Base-by-base conservation (phyloP, 37 sponge, comb jelly and placozoan species). In the Trichoplax adhaerens region DNA sequence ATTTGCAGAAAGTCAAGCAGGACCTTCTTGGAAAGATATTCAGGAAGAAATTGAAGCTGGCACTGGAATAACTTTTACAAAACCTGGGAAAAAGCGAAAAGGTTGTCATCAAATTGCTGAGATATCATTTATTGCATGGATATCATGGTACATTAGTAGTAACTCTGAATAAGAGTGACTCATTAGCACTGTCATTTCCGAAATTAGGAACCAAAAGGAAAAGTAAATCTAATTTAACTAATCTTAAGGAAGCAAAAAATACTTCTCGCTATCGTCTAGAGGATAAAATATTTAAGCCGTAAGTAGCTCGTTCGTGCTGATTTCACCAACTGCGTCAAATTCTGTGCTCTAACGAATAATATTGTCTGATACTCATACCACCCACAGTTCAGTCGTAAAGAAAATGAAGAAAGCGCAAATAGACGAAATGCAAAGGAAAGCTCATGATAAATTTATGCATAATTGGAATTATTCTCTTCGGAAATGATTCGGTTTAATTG, bases 391-490 rank as follows among this genome's bases (percentile, higher is more conserved):
- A 8, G 29, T 74, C 68, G 51, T 83, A 80, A 73, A 68, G 62
- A 69, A 80, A 52, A 80, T 88, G 47, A 82, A 81, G 0, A 64
- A 75, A 0, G 62, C 59, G 53, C 12, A 82, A 69, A 75, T 79
- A 58, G 57, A 48, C 2, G 57, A 66, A 0, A 66, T 69, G 4
- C 61, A 58, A 1, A 77, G 68, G 54, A 73, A 58, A 49, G 71
- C 57, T 56, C 61, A 69, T 50, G 79, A 81, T 62, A 88, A 84
- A 79, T 88, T 88, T 78, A 78, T 73, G 50, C 56, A 81, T 73
- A 80, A 75, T 53, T 88, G 79, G 49, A 88, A 88, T 64, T 88
- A 88, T 75, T 29, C 29, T 29, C 29, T 29, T 29, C 29, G 29
- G 29, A 29, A 29, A 29, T 29, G 29, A 29, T 29, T 29, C 29